Evolutionary conservation across 2,797 vertebrate genomes (phyloP), one percentile per base, ranked within the genome.

Genomic region (Tapirus indicus): DNA sequence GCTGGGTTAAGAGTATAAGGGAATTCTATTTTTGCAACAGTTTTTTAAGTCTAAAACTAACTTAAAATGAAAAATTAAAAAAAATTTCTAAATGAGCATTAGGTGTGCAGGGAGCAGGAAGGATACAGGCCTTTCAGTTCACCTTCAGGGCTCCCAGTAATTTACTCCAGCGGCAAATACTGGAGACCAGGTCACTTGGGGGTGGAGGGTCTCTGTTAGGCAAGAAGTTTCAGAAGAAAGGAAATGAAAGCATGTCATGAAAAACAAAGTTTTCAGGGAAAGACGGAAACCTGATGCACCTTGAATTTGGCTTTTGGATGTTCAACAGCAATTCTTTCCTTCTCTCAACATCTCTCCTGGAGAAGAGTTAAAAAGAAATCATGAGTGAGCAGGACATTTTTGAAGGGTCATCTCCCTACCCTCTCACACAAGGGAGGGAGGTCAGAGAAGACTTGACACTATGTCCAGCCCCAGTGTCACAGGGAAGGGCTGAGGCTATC

Each of bases 1-100:
- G 18, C 29, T 84, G 35, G 49, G 9, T 75, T 83, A 86, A 88
- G 14, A 78, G 7, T 32, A 80, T 38, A 21, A 62, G 49, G 54
- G 14, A 86, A 88, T 89, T 92, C n/a, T 82, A 23, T 74, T 66
- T 64, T 90, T 82, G 38, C 52, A 94, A 92, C 54, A 92, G 35
- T 83, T 95, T 83, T 95, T 82, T 77, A 95, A 90, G 29, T 54
- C 69, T 83, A 82, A 83, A 96, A 90, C 27, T 38, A 86, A 77
- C 44, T 82, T 13, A 96, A 96, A 94, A 96, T 54, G 25, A 91
- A 47, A 95, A 95, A 25, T 69, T 52, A 75, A 56, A 47, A 68
- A 87, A 47, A n/a, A 18, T 1, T 32, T 60, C 64, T 83, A 16
- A 69, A 71, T 32, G n/a, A 91, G 62, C 11, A 47, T 80, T 41